Conservation (phyloP, 2,888 invertebrate genomes). For the Formica aserva region DNA sequence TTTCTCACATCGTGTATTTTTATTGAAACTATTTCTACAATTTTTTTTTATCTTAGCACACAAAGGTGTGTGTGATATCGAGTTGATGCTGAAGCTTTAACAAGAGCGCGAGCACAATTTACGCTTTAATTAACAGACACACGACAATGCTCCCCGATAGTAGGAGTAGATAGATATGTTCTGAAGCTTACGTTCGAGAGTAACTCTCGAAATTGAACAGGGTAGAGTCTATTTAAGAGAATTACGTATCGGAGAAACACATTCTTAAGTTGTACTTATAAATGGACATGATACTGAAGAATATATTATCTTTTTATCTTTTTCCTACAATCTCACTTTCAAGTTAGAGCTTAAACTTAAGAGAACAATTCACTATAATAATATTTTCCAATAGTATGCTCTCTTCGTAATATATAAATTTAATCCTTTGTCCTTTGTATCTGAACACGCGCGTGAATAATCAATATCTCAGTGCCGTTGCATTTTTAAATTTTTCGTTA, state of each 20-base stretch:
- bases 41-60: background rate
- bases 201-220: background rate
- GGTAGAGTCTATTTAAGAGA: slow-evolving; percentile 27
- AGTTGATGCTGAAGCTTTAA: slow-evolving; percentile 29
- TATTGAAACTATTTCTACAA: background rate
- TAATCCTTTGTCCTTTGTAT: background rate
- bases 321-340: background rate
- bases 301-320: slow-evolving; percentile 12
- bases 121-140: slow-evolving; percentile 47
- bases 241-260: slow-evolving; percentile 3
- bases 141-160: slow-evolving; percentile 14
- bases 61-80: slow-evolving; percentile 11
- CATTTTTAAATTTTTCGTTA: background rate
- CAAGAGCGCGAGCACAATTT: slow-evolving; percentile 11
- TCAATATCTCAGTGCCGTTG: background rate
- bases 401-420: background rate
- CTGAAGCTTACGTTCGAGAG: background rate
- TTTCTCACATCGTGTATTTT: background rate
- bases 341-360: background rate
- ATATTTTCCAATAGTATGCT: background rate
- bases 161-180: slow-evolving; percentile 24
- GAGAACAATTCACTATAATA: background rate
- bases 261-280: background rate
- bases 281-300: slow-evolving; percentile 5
- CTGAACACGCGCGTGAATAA: background rate